Evolutionary conservation across 2,888 invertebrate species (phyloP), one percentile per base, ranked within the genome.

Genomic region (Smittia aterrima): DNA sequence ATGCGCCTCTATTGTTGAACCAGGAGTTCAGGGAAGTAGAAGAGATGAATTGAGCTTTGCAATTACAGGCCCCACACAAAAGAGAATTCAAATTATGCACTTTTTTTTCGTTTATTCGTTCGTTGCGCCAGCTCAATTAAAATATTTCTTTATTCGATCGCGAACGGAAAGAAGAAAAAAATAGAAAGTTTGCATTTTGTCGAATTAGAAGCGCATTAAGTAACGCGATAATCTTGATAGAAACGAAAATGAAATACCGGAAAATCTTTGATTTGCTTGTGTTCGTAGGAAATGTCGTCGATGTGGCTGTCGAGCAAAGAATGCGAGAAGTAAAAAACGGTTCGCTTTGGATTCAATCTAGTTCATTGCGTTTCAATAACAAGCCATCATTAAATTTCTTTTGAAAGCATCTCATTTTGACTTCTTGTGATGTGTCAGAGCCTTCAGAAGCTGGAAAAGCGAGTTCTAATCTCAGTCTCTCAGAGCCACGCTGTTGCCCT

Each of bases 61-160:
- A 64, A 25, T 64, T 64, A 64, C n/a, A 11, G n/a, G 27, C 22
- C 58, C 18, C 58, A 20, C 64, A 64, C 16, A 64, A 64, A 64
- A 27, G 4, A 64, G 25, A 25, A 22, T 64, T 64, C 1, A 64
- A 64, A 25, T 27, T 27, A 64, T 64, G 64, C 58, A 58, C 24
- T 6, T 22, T 58, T 4, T n/a, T n/a, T n/a, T n/a, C n/a, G n/a
- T n/a, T n/a, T n/a, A n/a, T n/a, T 58, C 22, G 25, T 64, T 64
- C 27, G n/a, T 24, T 58, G 58, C 25, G 27, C 25, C 25, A 27
- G 20, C 25, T 64, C 64, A 64, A 64, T 64, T 64, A 64, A 64
- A 64, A 25, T 64, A 58, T 27, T 64, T 64, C n/a, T 13, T 58
- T 20, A 13, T 4, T 58, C 18, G 16, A 58, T 58, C 3, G 16